Conservation (phyloP, 2,888 invertebrate genomes). For the Apocheima hispidaria region DNA sequence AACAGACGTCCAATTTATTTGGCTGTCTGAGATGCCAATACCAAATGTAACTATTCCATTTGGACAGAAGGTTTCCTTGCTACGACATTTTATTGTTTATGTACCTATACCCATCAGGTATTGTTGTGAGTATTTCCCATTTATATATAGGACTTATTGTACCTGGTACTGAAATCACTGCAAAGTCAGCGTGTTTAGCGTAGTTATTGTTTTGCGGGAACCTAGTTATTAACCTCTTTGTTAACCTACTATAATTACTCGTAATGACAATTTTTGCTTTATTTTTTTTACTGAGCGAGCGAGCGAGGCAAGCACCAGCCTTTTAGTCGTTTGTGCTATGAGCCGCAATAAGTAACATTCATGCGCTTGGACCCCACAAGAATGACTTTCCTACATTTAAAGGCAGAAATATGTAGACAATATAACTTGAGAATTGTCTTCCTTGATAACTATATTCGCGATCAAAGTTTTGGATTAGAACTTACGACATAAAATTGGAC, state of each 20-base stretch:
- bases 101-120: neutral
- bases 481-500: slow-evolving; percentile 5
- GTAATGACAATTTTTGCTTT: no score
- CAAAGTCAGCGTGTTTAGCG: slow-evolving; percentile 5
- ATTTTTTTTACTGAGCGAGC: no score
- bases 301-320: no score
- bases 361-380: no score
- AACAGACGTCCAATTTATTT: slow-evolving; percentile 57
- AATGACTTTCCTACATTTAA: no score
- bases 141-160: neutral
- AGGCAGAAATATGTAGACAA: no score
- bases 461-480: no score
- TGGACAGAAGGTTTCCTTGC: slow-evolving; percentile 4
- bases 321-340: no score
- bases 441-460: no score
- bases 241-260: no score
- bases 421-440: no score
- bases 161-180: slow-evolving; percentile 9
- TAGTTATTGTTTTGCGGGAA: neutral
- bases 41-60: slow-evolving; percentile 24
- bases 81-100: neutral
- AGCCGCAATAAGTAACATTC: no score
- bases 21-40: slow-evolving; percentile 24
- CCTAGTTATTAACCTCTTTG: neutral
- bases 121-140: neutral